These are phyloP conservation scores for Lasioglossum figueresi DNA, from an alignment of 2,888 invertebrate genomes.

Conservation along the genomic window DNA sequence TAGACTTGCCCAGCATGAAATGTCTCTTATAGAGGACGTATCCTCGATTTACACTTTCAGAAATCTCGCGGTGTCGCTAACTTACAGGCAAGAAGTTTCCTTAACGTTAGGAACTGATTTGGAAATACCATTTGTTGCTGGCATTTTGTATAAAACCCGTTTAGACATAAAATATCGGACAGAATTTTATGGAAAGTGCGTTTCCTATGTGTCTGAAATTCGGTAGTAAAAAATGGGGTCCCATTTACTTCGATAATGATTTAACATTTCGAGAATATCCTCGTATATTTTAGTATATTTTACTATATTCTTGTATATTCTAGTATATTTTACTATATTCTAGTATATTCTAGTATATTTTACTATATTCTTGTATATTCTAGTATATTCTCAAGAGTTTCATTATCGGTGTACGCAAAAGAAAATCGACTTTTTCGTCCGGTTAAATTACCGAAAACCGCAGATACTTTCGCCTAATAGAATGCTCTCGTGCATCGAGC, in stretches of 20 bases:
- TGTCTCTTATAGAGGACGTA: neutral
- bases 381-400: neutral
- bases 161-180: neutral
- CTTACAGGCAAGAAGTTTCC: conserved; percentile 1
- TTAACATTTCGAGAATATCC: neutral
- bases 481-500: neutral
- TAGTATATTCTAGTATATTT: too few relatives aligned
- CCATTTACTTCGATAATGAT: too few relatives aligned
- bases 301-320: too few relatives aligned
- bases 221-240: too few relatives aligned
- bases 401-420: neutral
- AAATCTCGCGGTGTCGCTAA: neutral
- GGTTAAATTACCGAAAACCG: neutral
- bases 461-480: neutral
- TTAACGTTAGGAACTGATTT: conserved; percentile 16
- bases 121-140: neutral
- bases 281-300: neutral
- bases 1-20: neutral
- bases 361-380: too few relatives aligned
- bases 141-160: neutral
- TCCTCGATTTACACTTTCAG: neutral
- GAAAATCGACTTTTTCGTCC: neutral
- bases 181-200: neutral
- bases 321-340: too few relatives aligned
- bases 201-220: neutral